phyloP scores from a whole-genome alignment of 1,140 invertebrate species.

The Brachionus rubens region DNA sequence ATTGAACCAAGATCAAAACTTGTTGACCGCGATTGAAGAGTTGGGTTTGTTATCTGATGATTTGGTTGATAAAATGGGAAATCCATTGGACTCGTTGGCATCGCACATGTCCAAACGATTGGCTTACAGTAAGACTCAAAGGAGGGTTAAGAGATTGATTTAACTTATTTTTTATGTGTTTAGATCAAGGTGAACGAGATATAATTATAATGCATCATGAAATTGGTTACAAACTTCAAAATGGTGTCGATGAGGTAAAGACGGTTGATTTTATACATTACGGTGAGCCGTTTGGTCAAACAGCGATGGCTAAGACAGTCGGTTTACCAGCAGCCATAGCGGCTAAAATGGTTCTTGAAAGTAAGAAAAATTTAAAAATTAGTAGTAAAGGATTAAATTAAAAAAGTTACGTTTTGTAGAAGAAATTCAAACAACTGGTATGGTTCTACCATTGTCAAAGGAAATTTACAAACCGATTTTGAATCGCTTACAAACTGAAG shows the following conservation, averaged over 20 bases:
- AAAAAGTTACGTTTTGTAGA: conserved; percentile 63
- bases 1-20: conserved; percentile 68
- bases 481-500: conserved; percentile 76
- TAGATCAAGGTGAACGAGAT: conserved; percentile 81
- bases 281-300: conserved; percentile 69
- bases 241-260: conserved; percentile 74
- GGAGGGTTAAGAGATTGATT: no score
- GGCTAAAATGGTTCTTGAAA: conserved; percentile 92
- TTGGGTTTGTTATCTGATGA: conserved; percentile 80
- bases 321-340: conserved; percentile 93
- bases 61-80: conserved; percentile 73
- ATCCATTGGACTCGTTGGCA: conserved; percentile 83
- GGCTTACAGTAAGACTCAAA: conserved; percentile 68
- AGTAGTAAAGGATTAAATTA: not conserved
- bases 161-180: no score
- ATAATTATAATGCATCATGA: conserved; percentile 89
- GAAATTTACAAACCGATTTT: conserved; percentile 88
- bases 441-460: conserved; percentile 78
- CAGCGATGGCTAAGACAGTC: conserved; percentile 95
- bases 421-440: conserved; percentile 90
- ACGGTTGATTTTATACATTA: conserved; percentile 90
- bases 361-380: conserved; percentile 60
- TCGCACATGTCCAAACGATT: conserved; percentile 83
- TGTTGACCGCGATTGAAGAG: conserved; percentile 72
- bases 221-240: conserved; percentile 83